A percentile compares a stretch with the other conserved stretches of the same genome.
These are phyloP conservation scores for Chrysaora quinquecirrha DNA, from an alignment of 30 jellyfish, hydroid and myxozoan genomes.

Conservation along the genomic window DNA sequence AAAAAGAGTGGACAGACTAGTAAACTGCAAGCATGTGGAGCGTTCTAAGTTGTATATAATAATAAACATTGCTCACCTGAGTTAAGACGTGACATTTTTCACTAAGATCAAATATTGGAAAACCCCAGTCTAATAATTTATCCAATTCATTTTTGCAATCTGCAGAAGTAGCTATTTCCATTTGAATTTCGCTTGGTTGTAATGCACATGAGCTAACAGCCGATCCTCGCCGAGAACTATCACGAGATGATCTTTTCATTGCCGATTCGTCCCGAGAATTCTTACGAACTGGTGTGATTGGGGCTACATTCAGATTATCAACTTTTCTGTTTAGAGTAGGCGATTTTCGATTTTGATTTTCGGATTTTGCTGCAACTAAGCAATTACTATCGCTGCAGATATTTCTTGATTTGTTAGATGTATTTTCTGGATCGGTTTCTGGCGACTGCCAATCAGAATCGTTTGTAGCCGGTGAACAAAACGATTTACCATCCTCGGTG, in stretches of 20 bases:
- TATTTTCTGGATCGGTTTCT: background rate
- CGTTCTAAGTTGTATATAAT: too few relatives aligned
- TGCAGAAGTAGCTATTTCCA: slow-evolving; percentile 61
- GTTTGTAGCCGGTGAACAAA: too few relatives aligned
- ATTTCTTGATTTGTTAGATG: background rate
- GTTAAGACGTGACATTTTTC: slow-evolving; percentile 88
- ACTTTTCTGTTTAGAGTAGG: slow-evolving; percentile 25
- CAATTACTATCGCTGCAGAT: background rate
- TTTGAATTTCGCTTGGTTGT: slow-evolving; percentile 50
- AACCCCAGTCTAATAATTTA: slow-evolving; percentile 68
- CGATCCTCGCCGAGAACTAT: slow-evolving; percentile 60
- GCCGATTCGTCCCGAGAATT: slow-evolving; percentile 77
- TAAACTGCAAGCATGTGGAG: too few relatives aligned
- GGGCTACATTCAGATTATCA: slow-evolving; percentile 58
- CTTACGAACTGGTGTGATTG: slow-evolving; percentile 71
- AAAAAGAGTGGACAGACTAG: too few relatives aligned
- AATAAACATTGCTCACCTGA: too few relatives aligned
- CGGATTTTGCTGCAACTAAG: background rate
- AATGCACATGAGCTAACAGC: background rate
- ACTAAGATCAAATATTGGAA: slow-evolving; percentile 80
- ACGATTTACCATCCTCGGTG: background rate
- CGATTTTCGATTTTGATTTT: slow-evolving; percentile 10
- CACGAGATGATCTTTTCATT: slow-evolving; percentile 16
- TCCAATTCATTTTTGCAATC: slow-evolving; percentile 49
- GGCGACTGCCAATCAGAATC: background rate